Evolutionary conservation across 2,797 vertebrate species (phyloP).

Genomic region (Glyptemys insculpta): DNA sequence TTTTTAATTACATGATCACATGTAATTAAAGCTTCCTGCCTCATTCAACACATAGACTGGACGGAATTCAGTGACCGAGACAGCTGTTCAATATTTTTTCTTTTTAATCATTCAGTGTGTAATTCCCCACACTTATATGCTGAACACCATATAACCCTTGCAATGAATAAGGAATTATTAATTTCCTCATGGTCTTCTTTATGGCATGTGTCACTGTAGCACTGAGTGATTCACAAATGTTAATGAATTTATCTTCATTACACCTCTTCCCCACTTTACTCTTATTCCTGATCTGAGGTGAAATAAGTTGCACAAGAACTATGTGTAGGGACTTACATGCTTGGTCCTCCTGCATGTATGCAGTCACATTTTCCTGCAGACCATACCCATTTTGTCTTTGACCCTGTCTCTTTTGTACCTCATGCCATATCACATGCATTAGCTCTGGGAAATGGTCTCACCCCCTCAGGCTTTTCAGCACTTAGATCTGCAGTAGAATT

Average conservation of each 20-base stretch:
- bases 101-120: not conserved
- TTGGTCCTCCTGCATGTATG: too few species aligned
- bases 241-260: not conserved
- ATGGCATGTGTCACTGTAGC: not conserved
- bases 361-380: not conserved
- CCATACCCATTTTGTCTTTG: not conserved
- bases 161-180: fast-evolving
- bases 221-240: not conserved
- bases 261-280: not conserved
- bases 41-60: not conserved
- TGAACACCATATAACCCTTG: not conserved
- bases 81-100: not conserved
- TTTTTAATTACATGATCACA: not conserved
- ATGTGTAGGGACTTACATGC: not conserved
- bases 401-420: not conserved
- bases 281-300: not conserved
- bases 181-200: not conserved
- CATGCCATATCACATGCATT: not conserved
- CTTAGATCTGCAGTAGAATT: not conserved
- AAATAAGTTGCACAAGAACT: not conserved
- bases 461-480: not conserved
- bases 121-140: not conserved
- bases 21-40: not conserved
- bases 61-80: not conserved
- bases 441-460: not conserved